Evolutionary conservation across 2,888 invertebrate genomes (phyloP), one percentile per base, ranked within the genome.

Genomic region (Temnothorax unifasciatus): DNA sequence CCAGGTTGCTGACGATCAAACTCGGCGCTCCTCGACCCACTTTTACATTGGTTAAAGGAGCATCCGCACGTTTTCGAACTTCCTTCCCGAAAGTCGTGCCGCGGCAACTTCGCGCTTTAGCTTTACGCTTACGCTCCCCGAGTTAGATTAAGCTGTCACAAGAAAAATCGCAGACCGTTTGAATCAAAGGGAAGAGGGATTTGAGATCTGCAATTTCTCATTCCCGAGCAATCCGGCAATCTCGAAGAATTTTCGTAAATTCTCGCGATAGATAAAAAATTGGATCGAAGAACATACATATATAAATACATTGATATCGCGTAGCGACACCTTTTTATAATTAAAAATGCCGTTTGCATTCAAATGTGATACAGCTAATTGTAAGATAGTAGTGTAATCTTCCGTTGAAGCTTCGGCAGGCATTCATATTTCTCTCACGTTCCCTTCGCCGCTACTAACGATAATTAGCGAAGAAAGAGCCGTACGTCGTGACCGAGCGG

Each of bases 1-100:
- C 59, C 59, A 81, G 71, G 79, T 81, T 57, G 59, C 59, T 81
- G 79, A 47, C 71, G 71, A 81, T 81, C 69, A 81, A 81, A 59
- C 71, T 81, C 79, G 59, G 38, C 59, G 21, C 47, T 47, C 59
- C 64, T 59, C 79, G 79, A 81, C 79, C 79, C 25, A 81, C 71
- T 81, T 81, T 71, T 71, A 59, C 59, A 71, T 71, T 71, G 79
- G 59, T 69, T 79, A 79, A 79, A 59, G 69, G 59, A 79, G 21
- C 57, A 54, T 59, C 69, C 69, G 69, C 59, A 69, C 47, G 47
- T 79, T 79, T 79, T 79, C 79, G 69, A 79, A 79, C 69, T 79
- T 79, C 69, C 59, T 69, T 69, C n/a, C 47, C 44, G 41, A 69
- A 79, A 79, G 69, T 69, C 59, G 69, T 59, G 69, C 47, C 69